Evolutionary conservation across 2,888 invertebrate species (phyloP).

Genomic region (Eupithecia centaureata): DNA sequence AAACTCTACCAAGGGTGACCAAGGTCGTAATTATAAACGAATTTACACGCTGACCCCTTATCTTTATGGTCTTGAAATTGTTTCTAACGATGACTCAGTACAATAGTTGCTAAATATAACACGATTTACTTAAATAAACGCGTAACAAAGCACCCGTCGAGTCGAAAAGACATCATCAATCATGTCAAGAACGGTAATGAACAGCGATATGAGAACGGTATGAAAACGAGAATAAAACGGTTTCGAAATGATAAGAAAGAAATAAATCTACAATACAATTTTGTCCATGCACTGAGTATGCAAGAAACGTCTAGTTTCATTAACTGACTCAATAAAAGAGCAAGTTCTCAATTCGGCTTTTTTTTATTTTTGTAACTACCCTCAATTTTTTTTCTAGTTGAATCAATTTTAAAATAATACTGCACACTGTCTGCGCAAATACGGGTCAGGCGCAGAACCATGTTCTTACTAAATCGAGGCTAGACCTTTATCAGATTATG

Average conservation of each 20-base stretch:
- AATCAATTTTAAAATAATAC: no score
- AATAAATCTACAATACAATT: neutral
- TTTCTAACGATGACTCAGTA: constrained; percentile 10
- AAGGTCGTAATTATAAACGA: neutral
- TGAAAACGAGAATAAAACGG: constrained; percentile 18
- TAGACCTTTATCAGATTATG: no score
- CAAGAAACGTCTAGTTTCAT: no score
- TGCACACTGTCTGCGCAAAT: no score
- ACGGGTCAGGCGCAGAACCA: no score
- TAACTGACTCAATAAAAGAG: no score
- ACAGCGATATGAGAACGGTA: neutral
- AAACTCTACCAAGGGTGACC: no score
- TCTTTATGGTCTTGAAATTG: neutral
- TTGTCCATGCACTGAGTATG: no score
- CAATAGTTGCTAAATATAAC: constrained; percentile 18
- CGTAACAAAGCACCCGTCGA: constrained; percentile 27
- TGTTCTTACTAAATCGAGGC: no score
- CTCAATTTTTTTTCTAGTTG: no score
- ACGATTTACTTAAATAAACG: constrained; percentile 25
- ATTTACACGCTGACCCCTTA: neutral
- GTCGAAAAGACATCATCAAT: constrained; percentile 34
- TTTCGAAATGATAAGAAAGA: constrained; percentile 2
- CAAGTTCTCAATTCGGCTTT: no score
- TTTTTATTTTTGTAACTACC: no score
- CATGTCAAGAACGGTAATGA: constrained; percentile 25